Conservation (phyloP, 2,113 vertebrate genomes). For the Seriola aureovittata region DNA sequence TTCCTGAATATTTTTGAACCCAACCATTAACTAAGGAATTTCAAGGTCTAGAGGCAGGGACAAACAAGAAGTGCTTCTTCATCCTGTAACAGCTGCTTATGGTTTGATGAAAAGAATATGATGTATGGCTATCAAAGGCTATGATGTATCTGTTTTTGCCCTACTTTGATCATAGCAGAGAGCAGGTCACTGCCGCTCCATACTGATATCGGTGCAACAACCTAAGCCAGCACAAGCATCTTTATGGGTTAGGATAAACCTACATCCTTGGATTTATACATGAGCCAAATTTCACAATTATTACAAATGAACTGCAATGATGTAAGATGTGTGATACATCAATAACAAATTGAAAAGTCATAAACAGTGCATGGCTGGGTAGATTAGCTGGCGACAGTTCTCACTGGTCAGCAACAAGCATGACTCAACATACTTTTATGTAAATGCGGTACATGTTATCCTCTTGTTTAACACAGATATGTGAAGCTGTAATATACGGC, state of each 20-base stretch:
- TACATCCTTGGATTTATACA: conserved; percentile 16
- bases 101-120: background rate
- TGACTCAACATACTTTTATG: conserved; percentile 14
- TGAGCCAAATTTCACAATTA: background rate
- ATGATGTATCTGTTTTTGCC: conserved; percentile 9
- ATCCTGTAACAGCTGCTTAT: background rate
- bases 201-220: background rate
- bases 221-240: background rate
- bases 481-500: conserved; percentile 43
- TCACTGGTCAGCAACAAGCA: background rate
- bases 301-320: background rate
- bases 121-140: background rate
- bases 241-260: conserved; percentile 12
- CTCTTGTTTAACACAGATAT: conserved; percentile 40
- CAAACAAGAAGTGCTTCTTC: background rate
- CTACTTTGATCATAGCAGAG: conserved; percentile 22
- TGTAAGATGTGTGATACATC: background rate
- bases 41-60: conserved; percentile 1
- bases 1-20: background rate
- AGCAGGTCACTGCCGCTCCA: conserved; percentile 9
- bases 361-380: background rate
- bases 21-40: background rate
- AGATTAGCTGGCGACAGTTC: background rate
- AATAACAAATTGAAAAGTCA: background rate
- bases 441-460: conserved; percentile 13